Evolutionary conservation across 2,888 invertebrate genomes (phyloP), one percentile per base, ranked within the genome.

Genomic region (Mesoligia furuncula): DNA sequence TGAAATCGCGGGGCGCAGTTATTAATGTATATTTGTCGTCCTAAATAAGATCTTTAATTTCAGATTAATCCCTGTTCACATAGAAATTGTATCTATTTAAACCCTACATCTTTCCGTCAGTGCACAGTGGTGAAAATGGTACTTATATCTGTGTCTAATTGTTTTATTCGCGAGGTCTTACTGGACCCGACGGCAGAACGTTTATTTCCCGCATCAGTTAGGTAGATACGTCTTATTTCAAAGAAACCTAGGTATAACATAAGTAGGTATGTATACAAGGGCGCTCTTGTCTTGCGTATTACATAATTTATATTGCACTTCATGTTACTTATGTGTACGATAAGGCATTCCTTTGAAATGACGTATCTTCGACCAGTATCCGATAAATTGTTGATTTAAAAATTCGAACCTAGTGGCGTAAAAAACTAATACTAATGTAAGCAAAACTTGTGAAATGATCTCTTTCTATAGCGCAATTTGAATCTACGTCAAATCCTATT

Each of bases 301-400:
- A 68, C 48, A 62, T 76, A 45, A 81, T 62, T 67, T 57, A 64
- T 71, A 54, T 65, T 61, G 72, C 73, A 73, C 45, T 62, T 76
- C 6, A 69, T n/a, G n/a, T 61, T 42, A 73, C 39, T 59, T 31
- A 81, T 20, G 42, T 51, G 6, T n/a, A 42, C 13, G 15, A 42
- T 27, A 62, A 1, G 31, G 31, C 31, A 68, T 79, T 71, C 27
- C 36, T 72, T 15, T 57, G 17, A 27, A 72, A n/a, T 27, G 42
- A 64, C 54, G 48, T 61, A 51, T n/a, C 8, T 27, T 31, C 15
- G 7, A 2, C 1, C 36, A 39, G 48, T 68, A 2, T 20, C 4
- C 20, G 15, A 48, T 48, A 24, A 24, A 48, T 61, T 9, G 0
- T 17, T 5, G 4, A 51, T 74, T 73, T 45, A 15, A 39, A 27